Evolutionary conservation across 2,113 vertebrate genomes (phyloP), one percentile per base, ranked within the genome.

Genomic region (Aegithalos caudatus): DNA sequence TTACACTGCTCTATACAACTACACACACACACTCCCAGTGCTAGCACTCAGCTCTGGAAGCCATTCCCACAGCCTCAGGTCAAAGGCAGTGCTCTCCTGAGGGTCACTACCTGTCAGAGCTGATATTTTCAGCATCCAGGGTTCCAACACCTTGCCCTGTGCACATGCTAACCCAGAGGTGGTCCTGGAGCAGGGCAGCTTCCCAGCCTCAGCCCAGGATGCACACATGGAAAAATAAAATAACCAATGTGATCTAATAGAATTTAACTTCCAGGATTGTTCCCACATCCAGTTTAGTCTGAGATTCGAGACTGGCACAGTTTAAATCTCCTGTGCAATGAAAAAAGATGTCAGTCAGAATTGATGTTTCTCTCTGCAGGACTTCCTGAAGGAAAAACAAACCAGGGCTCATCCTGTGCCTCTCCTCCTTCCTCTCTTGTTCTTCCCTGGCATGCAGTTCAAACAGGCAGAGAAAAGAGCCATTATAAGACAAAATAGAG

Each of bases 251-350:
- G 4, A 31, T 13, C 81, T 65, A 82, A 94, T 28, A n/a, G 25
- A 72, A 66, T 95, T 94, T 69, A 54, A 35, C 73, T 72, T 31
- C 84, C 62, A 81, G 71, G 27, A 11, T 31, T 94, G 65, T 29
- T 89, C 81, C 90, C 81, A 61, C 38, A 27, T 85, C 81, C 51
- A 85, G 57, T 81, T 95, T 57, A 89, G 70, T 61, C 89, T 91
- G 91, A 82, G 88, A 92, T 89, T 23, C 8, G 25, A 72, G 81
- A 35, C 44, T 80, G 93, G 61, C 86, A 72, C 23, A 4, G 57
- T 69, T 91, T 85, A 87, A 89, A 69, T 92, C 74, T 94, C 69
- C 81, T 62, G 33, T 3, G 4, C 62, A 72, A 62, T 86, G 73
- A 91, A 67, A 58, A 58, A 86, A 88, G 40, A 40, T 61, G 87